Percentiles rank a stretch among this genome's conserved stretches.
These are phyloP conservation scores for Alitta virens DNA, from an alignment of 2,888 invertebrate species.

Conservation along the genomic window DNA sequence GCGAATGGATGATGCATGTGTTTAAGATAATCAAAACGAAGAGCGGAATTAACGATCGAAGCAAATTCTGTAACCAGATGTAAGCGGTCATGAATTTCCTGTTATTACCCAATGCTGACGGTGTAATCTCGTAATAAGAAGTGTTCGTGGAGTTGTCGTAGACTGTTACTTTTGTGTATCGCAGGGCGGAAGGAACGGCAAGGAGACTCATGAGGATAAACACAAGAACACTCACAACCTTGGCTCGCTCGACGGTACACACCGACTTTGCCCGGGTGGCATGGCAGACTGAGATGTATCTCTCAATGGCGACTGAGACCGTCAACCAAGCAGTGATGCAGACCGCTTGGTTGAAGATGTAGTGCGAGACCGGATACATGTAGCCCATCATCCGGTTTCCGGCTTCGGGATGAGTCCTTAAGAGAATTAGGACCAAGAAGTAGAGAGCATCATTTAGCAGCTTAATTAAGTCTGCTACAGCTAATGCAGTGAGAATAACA, in stretches of 20 bases:
- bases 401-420: conserved; percentile 26
- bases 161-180: conserved; percentile 32
- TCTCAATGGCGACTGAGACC: conserved; percentile 49
- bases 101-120: conserved; percentile 41
- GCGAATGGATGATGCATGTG: conserved; percentile 46
- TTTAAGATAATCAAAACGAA: conserved; percentile 47
- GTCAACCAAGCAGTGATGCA: conserved; percentile 50
- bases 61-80: conserved; percentile 47
- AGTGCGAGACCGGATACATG: conserved; percentile 48
- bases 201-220: conserved; percentile 45
- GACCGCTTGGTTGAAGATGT: conserved; percentile 44
- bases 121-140: conserved; percentile 35
- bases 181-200: conserved; percentile 46
- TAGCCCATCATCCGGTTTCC: conserved; percentile 36
- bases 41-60: conserved; percentile 51
- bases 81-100: conserved; percentile 44
- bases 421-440: conserved; percentile 33
- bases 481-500: conserved; percentile 41
- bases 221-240: conserved; percentile 40
- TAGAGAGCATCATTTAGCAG: conserved; percentile 44
- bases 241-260: conserved; percentile 34
- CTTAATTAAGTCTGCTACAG: conserved; percentile 45
- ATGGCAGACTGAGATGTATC: conserved; percentile 47
- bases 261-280: conserved; percentile 37
- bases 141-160: conserved; percentile 32